Conservation (phyloP, 2,888 invertebrate genomes). For the Crioceris asparagi region DNA sequence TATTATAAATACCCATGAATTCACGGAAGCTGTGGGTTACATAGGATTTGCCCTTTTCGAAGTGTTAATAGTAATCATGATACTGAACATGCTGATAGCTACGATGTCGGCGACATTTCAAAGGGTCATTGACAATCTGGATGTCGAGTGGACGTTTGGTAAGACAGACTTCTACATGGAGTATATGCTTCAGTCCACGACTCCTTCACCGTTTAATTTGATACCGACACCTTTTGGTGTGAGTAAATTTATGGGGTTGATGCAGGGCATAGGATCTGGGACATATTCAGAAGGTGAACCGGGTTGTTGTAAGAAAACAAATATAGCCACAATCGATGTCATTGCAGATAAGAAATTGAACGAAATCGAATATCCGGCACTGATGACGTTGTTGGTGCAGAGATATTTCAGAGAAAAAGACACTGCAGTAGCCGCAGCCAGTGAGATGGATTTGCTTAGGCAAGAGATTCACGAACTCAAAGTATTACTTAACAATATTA, state of each 20-base stretch:
- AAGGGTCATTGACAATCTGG: conserved; percentile 54
- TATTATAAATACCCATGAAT: conserved; percentile 46
- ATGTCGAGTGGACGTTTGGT: conserved; percentile 68
- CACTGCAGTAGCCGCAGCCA: conserved; percentile 32
- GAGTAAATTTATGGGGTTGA: conserved; percentile 39
- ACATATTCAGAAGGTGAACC: conserved; percentile 33
- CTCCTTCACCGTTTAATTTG: conserved; percentile 64
- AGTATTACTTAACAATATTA: conserved; percentile 28
- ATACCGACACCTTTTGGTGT: conserved; percentile 49
- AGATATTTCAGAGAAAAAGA: conserved; percentile 49
- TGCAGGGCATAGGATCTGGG: conserved; percentile 38
- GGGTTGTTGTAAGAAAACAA: conserved; percentile 37
- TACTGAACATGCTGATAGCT: conserved; percentile 70
- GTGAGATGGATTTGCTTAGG: conserved; percentile 39
- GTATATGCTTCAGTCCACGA: conserved; percentile 57
- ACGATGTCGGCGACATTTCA: conserved; percentile 70
- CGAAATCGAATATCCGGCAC: conserved; percentile 41
- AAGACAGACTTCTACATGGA: conserved; percentile 63
- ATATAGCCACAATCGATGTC: conserved; percentile 1
- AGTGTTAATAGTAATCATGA: conserved; percentile 59
- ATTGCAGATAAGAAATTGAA: conserved; percentile 13
- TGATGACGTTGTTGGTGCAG: conserved; percentile 50
- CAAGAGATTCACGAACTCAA: conserved; percentile 40
- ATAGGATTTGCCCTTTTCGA: conserved; percentile 57
- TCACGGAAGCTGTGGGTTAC: conserved; percentile 57